A percentile compares a stretch with the other conserved stretches of the same genome.
Conservation (phyloP, 2,888 invertebrate genomes). For the Fragum fragum region DNA sequence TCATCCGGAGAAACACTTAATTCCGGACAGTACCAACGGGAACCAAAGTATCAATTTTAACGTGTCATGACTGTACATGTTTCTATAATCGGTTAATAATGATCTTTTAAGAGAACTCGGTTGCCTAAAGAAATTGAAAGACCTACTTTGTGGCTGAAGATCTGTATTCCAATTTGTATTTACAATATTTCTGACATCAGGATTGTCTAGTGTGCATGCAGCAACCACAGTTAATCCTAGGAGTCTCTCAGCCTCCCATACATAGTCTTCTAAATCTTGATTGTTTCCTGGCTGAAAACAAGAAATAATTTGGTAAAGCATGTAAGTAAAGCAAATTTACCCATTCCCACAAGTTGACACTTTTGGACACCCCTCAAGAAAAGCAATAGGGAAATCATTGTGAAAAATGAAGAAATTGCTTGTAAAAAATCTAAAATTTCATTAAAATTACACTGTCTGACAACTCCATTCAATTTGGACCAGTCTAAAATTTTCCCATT, state of each 20-base stretch:
- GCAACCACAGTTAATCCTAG: conserved; percentile 76
- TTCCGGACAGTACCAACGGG: no score
- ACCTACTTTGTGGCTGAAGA: conserved; percentile 28
- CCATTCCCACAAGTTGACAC: neutral
- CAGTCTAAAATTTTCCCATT: no score
- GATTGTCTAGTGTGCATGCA: conserved; percentile 67
- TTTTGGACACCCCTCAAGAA: no score
- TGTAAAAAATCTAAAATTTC: no score
- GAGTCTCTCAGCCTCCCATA: conserved; percentile 77
- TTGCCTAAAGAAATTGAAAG: neutral
- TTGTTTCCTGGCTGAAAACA: conserved; percentile 24
- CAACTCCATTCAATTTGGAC: neutral
- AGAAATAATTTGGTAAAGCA: neutral
- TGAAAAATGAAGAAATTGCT: no score
- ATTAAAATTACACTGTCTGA: neutral
- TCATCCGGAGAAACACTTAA: no score
- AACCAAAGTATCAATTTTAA: no score
- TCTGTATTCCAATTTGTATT: conserved; percentile 76
- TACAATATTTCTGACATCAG: conserved; percentile 73
- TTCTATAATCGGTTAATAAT: no score
- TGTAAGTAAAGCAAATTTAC: neutral
- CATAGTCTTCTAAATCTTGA: conserved; percentile 81
- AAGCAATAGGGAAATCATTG: no score
- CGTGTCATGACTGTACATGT: no score
- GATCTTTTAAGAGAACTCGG: no score